A percentile compares a stretch with the other conserved stretches of the same genome.
Evolutionary conservation across 2,888 invertebrate species (phyloP).

Genomic region (Apotomis capreana): DNA sequence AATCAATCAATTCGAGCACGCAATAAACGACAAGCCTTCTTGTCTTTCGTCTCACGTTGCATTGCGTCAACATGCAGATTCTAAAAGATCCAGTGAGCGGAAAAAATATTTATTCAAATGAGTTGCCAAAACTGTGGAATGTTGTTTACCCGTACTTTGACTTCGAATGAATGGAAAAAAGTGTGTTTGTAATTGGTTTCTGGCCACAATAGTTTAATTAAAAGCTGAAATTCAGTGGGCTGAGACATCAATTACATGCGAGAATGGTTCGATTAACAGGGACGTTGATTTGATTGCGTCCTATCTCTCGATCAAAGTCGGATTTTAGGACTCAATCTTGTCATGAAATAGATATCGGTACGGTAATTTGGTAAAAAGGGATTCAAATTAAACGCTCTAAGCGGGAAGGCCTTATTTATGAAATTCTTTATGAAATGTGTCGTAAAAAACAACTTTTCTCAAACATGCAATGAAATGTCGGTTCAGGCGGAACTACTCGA

Average conservation of each 20-base stretch:
- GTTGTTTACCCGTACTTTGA: constrained; percentile 56
- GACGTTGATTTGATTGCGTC: constrained; percentile 45
- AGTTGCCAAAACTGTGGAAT: constrained; percentile 70
- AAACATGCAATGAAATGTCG: too few species aligned
- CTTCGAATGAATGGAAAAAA: constrained; percentile 37
- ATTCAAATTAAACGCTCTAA: background rate
- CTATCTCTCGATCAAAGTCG: constrained; percentile 44
- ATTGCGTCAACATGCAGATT: constrained; percentile 62
- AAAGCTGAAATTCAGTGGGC: constrained; percentile 42
- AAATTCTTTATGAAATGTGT: too few species aligned
- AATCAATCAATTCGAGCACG: constrained; percentile 29
- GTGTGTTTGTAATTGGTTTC: constrained; percentile 28
- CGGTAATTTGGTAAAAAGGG: background rate
- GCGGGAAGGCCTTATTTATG: too few species aligned
- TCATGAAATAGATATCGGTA: constrained; percentile 10
- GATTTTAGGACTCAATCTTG: constrained; percentile 28
- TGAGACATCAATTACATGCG: constrained; percentile 37
- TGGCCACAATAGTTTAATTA: constrained; percentile 44
- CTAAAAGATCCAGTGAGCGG: constrained; percentile 53
- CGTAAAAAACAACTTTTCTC: too few species aligned
- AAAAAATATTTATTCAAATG: constrained; percentile 61
- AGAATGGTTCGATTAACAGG: constrained; percentile 38
- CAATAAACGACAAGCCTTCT: constrained; percentile 42
- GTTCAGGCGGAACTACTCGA: too few species aligned
- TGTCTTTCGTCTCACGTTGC: constrained; percentile 57